Percentiles rank a stretch among this genome's conserved stretches.
phyloP scores from a whole-genome alignment of 2,888 invertebrate genomes.

The Ornithoptera priamus region DNA sequence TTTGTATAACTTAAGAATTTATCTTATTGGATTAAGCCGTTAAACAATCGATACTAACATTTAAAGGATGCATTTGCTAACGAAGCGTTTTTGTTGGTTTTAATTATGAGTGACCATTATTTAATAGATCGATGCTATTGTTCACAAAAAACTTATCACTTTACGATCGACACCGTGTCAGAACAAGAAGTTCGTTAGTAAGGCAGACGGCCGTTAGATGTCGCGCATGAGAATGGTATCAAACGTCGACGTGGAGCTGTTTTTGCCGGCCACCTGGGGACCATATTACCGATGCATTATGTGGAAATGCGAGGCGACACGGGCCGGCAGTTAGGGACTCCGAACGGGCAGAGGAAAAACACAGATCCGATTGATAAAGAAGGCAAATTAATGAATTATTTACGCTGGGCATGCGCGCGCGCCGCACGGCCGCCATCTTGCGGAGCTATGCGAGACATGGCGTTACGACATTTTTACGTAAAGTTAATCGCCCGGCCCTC shows the following conservation, averaged over 20 bases:
- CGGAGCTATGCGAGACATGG: conserved; percentile 28
- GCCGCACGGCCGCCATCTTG: conserved; percentile 36
- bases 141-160: conserved; percentile 10
- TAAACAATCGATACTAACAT: background rate
- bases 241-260: conserved; percentile 34
- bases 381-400: conserved; percentile 59
- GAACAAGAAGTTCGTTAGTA: conserved; percentile 30
- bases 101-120: conserved; percentile 1
- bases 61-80: no score
- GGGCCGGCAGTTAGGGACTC: conserved; percentile 33
- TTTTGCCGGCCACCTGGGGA: conserved; percentile 44
- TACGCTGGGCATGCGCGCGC: conserved; percentile 37
- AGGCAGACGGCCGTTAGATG: conserved; percentile 32
- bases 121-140: background rate
- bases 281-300: conserved; percentile 44
- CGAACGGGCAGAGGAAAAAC: conserved; percentile 18
- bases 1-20: no score
- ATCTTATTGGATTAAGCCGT: background rate
- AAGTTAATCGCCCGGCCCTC: conserved; percentile 22
- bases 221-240: conserved; percentile 38
- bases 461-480: conserved; percentile 28
- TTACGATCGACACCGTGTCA: conserved; percentile 15
- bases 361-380: conserved; percentile 40
- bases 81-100: no score
- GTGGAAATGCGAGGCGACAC: conserved; percentile 35